Percentiles rank a stretch among this genome's conserved stretches.
These are phyloP conservation scores for Protodeltote pygarga DNA, from an alignment of 2,888 invertebrate genomes.

Conservation along the genomic window DNA sequence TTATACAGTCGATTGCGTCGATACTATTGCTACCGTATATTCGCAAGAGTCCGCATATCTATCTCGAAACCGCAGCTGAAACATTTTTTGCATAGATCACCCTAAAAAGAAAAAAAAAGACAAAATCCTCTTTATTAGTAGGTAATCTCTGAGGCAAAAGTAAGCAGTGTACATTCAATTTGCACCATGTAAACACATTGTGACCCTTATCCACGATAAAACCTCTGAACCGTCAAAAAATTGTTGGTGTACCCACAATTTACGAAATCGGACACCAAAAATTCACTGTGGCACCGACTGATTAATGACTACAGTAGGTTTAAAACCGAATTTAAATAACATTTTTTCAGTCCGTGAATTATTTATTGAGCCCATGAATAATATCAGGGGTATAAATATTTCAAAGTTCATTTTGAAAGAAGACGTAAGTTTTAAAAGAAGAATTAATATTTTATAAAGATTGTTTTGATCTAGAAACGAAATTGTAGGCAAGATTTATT, in stretches of 20 bases:
- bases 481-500: too few species aligned
- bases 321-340: constrained; percentile 65
- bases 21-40: too few species aligned
- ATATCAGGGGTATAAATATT: constrained; percentile 50
- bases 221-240: constrained; percentile 20
- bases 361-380: constrained; percentile 58
- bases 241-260: constrained; percentile 19
- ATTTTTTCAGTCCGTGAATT: constrained; percentile 66
- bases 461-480: too few species aligned
- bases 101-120: too few species aligned
- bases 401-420: constrained; percentile 29
- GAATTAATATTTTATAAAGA: too few species aligned
- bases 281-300: constrained; percentile 46
- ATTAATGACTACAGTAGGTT: constrained; percentile 57
- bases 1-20: too few species aligned
- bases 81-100: too few species aligned
- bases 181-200: constrained; percentile 5
- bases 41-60: too few species aligned
- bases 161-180: constrained; percentile 13
- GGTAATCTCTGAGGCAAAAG: too few species aligned
- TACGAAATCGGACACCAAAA: constrained; percentile 20
- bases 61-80: too few species aligned
- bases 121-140: too few species aligned
- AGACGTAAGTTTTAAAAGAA: too few species aligned
- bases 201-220: constrained; percentile 21